phyloP scores from a whole-genome alignment of 92 coral and sea anemone genomes.

The Siderastrea siderea region DNA sequence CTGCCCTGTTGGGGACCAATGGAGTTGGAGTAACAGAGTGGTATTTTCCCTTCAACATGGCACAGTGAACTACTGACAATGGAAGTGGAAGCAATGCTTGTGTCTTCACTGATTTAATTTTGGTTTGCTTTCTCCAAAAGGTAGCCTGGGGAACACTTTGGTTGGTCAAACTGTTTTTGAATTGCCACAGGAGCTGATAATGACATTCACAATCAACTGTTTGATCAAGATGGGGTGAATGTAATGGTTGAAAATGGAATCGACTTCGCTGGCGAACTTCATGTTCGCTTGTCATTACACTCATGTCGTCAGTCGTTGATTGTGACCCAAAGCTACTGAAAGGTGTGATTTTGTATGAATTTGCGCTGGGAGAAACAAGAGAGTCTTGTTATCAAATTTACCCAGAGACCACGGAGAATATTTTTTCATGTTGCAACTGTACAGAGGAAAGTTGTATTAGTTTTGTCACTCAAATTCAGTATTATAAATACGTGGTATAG shows the following conservation, averaged over 20 bases:
- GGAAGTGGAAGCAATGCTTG: slow-evolving; percentile 16
- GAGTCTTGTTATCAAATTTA: no score
- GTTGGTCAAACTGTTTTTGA: neutral
- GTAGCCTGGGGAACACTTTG: neutral
- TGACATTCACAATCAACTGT: neutral
- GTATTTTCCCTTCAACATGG: neutral
- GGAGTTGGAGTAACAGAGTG: slow-evolving; percentile 2
- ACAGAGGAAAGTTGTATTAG: no score
- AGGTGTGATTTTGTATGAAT: no score
- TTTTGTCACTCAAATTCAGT: no score
- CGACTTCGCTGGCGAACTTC: neutral
- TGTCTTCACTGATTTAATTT: neutral
- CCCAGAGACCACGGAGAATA: no score
- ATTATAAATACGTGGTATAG: no score
- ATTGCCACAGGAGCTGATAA: neutral
- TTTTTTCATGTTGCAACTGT: no score
- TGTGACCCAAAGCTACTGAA: no score
- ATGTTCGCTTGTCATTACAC: no score
- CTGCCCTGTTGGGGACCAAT: neutral
- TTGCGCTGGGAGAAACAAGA: no score
- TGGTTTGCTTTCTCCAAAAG: neutral
- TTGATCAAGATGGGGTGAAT: neutral
- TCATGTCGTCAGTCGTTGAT: no score
- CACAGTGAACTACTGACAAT: slow-evolving; percentile 10
- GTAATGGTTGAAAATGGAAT: neutral